Conservation (phyloP, 1,140 invertebrate genomes). For the Triops cancriformis region DNA sequence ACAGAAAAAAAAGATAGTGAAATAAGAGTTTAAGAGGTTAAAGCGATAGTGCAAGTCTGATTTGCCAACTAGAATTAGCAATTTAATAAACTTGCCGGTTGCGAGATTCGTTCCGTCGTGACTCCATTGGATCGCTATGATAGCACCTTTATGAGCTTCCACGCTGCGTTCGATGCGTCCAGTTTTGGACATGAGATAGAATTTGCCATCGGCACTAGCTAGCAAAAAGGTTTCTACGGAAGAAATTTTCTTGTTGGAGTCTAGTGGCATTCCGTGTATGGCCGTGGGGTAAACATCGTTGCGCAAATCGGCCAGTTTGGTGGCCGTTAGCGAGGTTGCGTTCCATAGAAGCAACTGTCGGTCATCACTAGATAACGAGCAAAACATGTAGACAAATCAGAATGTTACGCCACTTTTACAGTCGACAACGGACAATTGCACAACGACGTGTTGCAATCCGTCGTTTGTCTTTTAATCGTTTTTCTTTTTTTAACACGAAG, state of each 20-base stretch:
- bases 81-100: conserved; percentile 52
- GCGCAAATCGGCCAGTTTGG: conserved; percentile 63
- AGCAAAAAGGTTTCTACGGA: conserved; percentile 75
- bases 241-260: conserved; percentile 53
- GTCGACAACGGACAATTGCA: not conserved
- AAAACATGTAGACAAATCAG: conserved; percentile 17
- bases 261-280: conserved; percentile 69
- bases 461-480: not conserved
- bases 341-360: conserved; percentile 84
- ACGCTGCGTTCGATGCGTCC: conserved; percentile 88
- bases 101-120: conserved; percentile 82
- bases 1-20: not conserved
- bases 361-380: conserved; percentile 63
- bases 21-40: not conserved
- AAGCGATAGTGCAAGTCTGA: not conserved
- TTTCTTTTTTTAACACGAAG: too few species aligned
- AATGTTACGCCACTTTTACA: not conserved
- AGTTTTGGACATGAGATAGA: conserved; percentile 75
- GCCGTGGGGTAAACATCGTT: conserved; percentile 78
- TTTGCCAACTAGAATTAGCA: conserved; percentile 11
- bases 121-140: conserved; percentile 63
- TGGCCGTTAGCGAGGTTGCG: conserved; percentile 63
- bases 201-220: conserved; percentile 84
- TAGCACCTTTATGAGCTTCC: conserved; percentile 75
- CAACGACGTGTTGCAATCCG: conserved; percentile 19